Evolutionary conservation across 2,113 vertebrate species (phyloP).

Genomic region (Otocyon megalotis): DNA sequence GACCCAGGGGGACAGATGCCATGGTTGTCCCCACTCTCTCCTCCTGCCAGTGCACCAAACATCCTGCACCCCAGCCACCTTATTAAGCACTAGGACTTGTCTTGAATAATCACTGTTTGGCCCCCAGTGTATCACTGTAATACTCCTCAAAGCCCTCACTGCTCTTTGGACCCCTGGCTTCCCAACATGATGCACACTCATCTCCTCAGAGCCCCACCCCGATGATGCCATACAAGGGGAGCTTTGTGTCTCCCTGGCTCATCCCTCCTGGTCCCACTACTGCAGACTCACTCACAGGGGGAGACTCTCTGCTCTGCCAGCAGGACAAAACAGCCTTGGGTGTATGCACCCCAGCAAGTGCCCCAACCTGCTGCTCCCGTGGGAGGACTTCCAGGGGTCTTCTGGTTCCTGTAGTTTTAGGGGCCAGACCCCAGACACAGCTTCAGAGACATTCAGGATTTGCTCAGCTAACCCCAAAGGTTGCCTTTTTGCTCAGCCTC

Average conservation of each 20-base stretch:
- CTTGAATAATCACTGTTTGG: neutral
- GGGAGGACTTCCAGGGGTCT: neutral
- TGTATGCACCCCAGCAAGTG: accelerated
- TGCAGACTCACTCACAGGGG: too few species aligned
- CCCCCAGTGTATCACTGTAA: accelerated
- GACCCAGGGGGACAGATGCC: neutral
- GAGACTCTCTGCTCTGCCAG: neutral
- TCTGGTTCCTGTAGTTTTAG: neutral
- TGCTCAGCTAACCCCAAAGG: neutral
- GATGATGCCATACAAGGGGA: accelerated
- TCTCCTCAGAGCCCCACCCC: neutral
- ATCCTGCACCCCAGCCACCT: accelerated
- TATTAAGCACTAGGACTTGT: neutral
- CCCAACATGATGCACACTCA: accelerated
- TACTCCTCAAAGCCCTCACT: accelerated
- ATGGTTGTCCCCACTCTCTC: accelerated
- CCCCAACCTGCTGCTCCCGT: accelerated
- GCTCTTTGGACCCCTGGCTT: neutral
- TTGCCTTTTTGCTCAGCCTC: neutral
- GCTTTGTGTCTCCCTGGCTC: neutral
- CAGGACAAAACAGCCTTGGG: neutral
- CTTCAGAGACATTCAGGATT: neutral
- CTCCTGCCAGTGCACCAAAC: accelerated
- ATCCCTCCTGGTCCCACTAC: accelerated
- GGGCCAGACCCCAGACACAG: neutral